Conservation (phyloP, 2,797 vertebrate genomes). For the Sebastes hopkinsi region DNA sequence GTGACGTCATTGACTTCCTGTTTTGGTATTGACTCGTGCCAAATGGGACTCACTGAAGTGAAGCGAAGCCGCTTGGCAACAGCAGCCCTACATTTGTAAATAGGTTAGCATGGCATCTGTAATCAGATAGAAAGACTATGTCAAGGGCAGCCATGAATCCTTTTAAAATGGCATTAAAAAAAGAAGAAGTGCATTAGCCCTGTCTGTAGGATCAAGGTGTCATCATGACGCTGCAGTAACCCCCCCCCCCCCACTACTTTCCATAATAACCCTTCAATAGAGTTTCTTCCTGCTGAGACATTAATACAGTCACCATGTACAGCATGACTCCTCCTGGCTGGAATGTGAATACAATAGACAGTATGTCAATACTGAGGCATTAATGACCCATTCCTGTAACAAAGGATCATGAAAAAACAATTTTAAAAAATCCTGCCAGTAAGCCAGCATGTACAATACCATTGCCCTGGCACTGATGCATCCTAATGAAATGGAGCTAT, state of each 20-base stretch:
- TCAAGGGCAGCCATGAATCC: conserved; percentile 1
- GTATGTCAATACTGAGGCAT: background rate
- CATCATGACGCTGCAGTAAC: background rate
- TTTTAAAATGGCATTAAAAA: background rate
- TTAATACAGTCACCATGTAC: conserved; percentile 5
- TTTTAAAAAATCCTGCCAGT: background rate
- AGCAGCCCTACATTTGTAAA: conserved; percentile 51
- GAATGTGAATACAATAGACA: conserved; percentile 15
- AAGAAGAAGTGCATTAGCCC: conserved; percentile 6
- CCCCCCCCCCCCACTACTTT: background rate
- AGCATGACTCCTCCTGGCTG: conserved; percentile 20
- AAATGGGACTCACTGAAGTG: conserved; percentile 64
- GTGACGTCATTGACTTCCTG: conserved; percentile 78
- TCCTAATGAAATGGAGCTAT: background rate
- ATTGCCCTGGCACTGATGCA: background rate
- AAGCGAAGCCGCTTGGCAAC: conserved; percentile 53
- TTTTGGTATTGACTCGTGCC: conserved; percentile 78
- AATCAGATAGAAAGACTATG: conserved; percentile 32
- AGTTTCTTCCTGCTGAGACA: conserved; percentile 8
- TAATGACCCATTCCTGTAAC: conserved; percentile 27
- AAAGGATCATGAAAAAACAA: background rate
- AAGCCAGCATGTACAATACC: background rate
- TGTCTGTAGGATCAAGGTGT: conserved; percentile 4
- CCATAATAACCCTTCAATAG: background rate
- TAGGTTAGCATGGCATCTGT: conserved; percentile 53